These are phyloP conservation scores for Callinectes sapidus DNA, from an alignment of 2,888 invertebrate species.

Conservation along the genomic window DNA sequence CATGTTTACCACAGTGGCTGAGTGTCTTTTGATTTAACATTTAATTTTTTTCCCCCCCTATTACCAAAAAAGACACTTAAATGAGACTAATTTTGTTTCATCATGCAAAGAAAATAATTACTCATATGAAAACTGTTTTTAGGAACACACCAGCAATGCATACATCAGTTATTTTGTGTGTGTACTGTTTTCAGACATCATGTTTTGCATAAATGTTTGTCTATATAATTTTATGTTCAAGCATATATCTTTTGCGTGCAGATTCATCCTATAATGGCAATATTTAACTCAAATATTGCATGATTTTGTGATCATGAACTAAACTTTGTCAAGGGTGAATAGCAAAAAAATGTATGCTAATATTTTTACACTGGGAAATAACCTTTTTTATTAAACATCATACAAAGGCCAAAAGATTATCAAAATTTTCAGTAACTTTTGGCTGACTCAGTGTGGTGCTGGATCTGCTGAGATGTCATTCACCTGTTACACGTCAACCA, in stretches of 20 bases:
- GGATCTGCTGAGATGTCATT: neutral
- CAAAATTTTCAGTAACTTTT: neutral
- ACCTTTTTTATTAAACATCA: neutral
- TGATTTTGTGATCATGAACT: neutral
- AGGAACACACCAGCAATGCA: neutral
- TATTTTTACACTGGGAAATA: neutral
- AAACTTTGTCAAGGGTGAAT: neutral
- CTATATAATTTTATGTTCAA: neutral
- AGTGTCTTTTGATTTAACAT: neutral
- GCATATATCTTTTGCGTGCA: neutral
- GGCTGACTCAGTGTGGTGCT: neutral
- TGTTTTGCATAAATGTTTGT: neutral
- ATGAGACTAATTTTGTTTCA: neutral
- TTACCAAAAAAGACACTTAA: neutral
- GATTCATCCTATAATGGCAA: neutral
- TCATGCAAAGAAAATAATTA: neutral
- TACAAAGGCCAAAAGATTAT: neutral
- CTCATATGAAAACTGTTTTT: neutral
- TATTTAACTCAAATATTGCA: conserved; percentile 3
- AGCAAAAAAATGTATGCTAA: neutral
- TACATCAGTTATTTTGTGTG: neutral
- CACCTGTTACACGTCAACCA: neutral
- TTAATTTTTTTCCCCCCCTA: neutral
- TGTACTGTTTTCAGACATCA: neutral
- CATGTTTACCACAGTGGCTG: neutral